Evolutionary conservation across 1,140 invertebrate genomes (phyloP), one percentile per base, ranked within the genome.

Genomic region (Idris sp.): DNA sequence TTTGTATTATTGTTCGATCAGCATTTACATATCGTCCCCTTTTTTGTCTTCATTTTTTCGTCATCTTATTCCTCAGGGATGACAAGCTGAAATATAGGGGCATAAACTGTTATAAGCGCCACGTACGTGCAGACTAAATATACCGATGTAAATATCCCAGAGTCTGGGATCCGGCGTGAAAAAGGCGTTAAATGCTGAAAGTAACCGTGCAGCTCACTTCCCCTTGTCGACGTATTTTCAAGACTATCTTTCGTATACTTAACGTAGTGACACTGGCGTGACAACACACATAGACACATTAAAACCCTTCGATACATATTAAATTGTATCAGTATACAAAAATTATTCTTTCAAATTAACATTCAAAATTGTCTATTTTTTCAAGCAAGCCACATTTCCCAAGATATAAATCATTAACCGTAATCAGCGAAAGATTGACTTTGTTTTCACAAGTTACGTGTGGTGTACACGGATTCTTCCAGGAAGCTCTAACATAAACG

Each of bases 131-230:
- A 79, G 77, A 79, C 79, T 79, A 80, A 79, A 80, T 80, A 80
- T 80, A 80, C 74, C 72, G 53, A 76, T 80, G 76, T 78, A 80
- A 80, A 80, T 80, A 80, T 76, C 53, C 68, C 49, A 41, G 46
- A 58, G 69, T 72, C 69, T 65, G 65, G 64, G 65, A 68, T 74
- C 64, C 73, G 46, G 74, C 64, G 76, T 80, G 76, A 76, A 80
- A 78, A 80, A 78, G 72, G 72, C 73, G 76, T 78, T 80, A 80
- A 80, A 80, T 68, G 64, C 53, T 74, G 79, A 81, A 77, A 81
- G 78, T 76, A 79, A 75, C 56, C 62, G 61, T 71, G 58, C 73
- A 25, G 49, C 51, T 11, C 36, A 40, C 44, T 61, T 53, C 54
- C 51, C 62, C 64, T 62, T 26, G 74, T 51, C 62, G 61, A 72